Conservation (phyloP, 2,888 invertebrate genomes). For the Acanthoscelides obtectus region DNA sequence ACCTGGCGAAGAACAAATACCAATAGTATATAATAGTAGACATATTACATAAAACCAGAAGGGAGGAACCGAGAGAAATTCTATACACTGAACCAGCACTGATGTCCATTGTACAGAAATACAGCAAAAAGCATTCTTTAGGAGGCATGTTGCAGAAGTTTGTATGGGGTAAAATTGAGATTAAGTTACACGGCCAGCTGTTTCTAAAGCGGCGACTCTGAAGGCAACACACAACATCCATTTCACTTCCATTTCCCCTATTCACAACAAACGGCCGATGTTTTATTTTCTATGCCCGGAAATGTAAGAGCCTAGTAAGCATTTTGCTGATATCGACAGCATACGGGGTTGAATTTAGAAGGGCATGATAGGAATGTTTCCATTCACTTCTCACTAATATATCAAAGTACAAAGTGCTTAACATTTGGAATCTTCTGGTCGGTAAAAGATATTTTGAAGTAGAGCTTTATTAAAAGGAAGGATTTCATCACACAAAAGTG, state of each 20-base stretch:
- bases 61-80: too few relatives aligned
- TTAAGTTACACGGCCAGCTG: background rate
- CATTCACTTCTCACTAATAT: too few relatives aligned
- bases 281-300: background rate
- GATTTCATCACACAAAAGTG: too few relatives aligned
- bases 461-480: too few relatives aligned
- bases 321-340: background rate
- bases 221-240: background rate
- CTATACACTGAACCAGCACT: too few relatives aligned
- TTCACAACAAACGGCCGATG: background rate
- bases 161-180: background rate
- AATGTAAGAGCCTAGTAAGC: background rate
- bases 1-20: too few relatives aligned
- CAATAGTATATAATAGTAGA: too few relatives aligned
- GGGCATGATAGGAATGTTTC: too few relatives aligned
- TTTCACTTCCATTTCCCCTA: background rate
- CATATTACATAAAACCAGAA: too few relatives aligned
- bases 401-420: too few relatives aligned
- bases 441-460: too few relatives aligned
- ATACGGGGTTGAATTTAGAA: background rate
- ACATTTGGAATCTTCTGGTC: too few relatives aligned
- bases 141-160: background rate
- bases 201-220: background rate
- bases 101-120: background rate
- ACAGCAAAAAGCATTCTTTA: background rate